Conservation (phyloP, 2,113 vertebrate genomes). For the Macaca fascicularis region DNA sequence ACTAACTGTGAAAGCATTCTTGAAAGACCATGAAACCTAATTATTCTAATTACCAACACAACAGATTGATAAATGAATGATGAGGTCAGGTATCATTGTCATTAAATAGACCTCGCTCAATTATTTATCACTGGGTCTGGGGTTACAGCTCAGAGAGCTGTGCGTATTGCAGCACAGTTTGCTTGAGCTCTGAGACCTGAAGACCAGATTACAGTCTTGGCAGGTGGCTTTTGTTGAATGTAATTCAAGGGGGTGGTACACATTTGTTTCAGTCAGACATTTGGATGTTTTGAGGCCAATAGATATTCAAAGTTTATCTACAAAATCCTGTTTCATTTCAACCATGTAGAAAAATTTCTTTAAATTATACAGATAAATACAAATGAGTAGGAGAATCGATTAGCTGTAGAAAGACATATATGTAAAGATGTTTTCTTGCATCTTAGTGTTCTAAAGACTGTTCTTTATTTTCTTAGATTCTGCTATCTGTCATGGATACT, state of each 20-base stretch:
- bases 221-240: conserved; percentile 56
- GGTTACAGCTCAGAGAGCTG: conserved; percentile 82
- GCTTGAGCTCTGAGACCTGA: conserved; percentile 53
- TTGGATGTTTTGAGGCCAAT: conserved; percentile 63
- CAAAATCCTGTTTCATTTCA: conserved; percentile 46
- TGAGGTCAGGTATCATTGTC: conserved; percentile 77
- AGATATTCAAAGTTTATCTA: conserved; percentile 50
- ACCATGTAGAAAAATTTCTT: not conserved
- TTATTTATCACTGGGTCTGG: conserved; percentile 83
- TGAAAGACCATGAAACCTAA: conserved; percentile 81
- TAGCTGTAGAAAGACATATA: not conserved
- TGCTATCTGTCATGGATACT: not conserved
- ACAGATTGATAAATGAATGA: conserved; percentile 81
- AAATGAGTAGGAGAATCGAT: not conserved
- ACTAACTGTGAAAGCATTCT: conserved; percentile 80
- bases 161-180: conserved; percentile 56
- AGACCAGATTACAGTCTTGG: conserved; percentile 75
- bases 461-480: not conserved
- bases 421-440: not conserved
- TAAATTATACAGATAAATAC: not conserved
- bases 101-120: conserved; percentile 79
- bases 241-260: conserved; percentile 41
- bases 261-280: conserved; percentile 76
- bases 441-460: not conserved
- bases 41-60: conserved; percentile 84